Evolutionary conservation across 2,113 vertebrate species (phyloP), one percentile per base, ranked within the genome.

Genomic region (Silurus asotus): DNA sequence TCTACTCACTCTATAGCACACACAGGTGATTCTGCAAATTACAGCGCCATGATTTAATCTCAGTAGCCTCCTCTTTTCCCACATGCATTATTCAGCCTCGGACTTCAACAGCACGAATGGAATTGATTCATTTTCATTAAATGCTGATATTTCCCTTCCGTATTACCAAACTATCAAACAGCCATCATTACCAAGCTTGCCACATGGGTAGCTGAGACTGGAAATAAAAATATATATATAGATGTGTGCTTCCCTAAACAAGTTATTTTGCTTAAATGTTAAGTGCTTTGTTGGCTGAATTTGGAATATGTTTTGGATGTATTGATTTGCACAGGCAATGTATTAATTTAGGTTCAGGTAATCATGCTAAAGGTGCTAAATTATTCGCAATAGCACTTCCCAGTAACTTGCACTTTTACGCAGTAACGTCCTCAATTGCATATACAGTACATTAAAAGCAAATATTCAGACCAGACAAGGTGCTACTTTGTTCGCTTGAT

Each of bases 81-180:
- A 85, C 67, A 86, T 91, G 85, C 87, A 89, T 88, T 90, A 89
- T 91, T 90, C 87, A 90, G 77, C 59, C 37, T 81, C 80, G 65
- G 61, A 67, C 53, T 77, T 78, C 84, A 61, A 82, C 72, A 79
- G 83, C 80, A 67, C 61, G 28, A 83, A 74, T 77, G 65, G 61
- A 87, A 89, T 84, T 87, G 48, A 87, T 84, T 65, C 74, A 85
- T 87, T 87, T 84, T 90, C 87, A 85, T 89, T 79, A 87, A 51
- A 25, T 25, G 51, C 84, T 85, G 61, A 88, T 81, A 64, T 72
- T 81, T 76, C 79, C 37, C 76, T 86, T 75, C 76, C 48, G 62
- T 81, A 82, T 77, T 75, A 88, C 64, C 62, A 81, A 62, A 86
- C 62, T 75, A 89, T 86, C 72, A 74, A 20, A 79, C 65, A 72